These are phyloP conservation scores for Stigmatopora argus DNA, from an alignment of 2,113 vertebrate species.

Conservation along the genomic window DNA sequence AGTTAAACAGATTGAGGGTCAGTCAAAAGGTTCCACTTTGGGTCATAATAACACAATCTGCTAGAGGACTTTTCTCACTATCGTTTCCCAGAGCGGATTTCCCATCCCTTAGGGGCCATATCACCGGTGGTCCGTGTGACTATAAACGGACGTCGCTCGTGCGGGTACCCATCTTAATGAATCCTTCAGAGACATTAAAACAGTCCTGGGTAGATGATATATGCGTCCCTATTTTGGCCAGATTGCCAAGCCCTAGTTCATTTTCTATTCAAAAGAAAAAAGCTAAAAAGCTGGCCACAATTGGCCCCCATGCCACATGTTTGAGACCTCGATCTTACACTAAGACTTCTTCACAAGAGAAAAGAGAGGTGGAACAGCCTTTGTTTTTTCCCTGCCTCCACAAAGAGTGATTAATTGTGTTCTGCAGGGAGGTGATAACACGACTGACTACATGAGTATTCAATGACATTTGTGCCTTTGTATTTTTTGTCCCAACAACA, in stretches of 20 bases:
- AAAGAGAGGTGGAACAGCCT: constrained; percentile 5
- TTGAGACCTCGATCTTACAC: too few species aligned
- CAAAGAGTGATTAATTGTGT: constrained; percentile 34
- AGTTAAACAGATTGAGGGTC: constrained; percentile 22
- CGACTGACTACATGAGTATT: constrained; percentile 33
- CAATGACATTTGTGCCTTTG: constrained; percentile 29
- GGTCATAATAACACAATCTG: constrained; percentile 12
- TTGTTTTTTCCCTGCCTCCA: constrained; percentile 26
- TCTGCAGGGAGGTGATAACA: constrained; percentile 31
- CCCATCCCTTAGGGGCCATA: constrained; percentile 12
- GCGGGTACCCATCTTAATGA: constrained; percentile 24
- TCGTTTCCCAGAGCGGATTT: constrained; percentile 22
- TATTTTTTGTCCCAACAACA: constrained; percentile 12
- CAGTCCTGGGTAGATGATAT: constrained; percentile 22
- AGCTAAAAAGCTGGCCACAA: constrained; percentile 25
- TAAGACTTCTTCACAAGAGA: background rate
- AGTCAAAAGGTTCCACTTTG: constrained; percentile 8
- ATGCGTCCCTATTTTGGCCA: background rate
- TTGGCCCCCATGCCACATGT: too few species aligned
- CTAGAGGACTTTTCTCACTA: constrained; percentile 5
- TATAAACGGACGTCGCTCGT: constrained; percentile 32
- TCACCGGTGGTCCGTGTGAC: constrained; percentile 27
- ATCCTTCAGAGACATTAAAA: constrained; percentile 38
- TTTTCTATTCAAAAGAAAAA: constrained; percentile 5
- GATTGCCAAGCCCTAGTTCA: too few species aligned